Conservation (phyloP, 1,140 invertebrate genomes). For the Drosophila tani region DNA sequence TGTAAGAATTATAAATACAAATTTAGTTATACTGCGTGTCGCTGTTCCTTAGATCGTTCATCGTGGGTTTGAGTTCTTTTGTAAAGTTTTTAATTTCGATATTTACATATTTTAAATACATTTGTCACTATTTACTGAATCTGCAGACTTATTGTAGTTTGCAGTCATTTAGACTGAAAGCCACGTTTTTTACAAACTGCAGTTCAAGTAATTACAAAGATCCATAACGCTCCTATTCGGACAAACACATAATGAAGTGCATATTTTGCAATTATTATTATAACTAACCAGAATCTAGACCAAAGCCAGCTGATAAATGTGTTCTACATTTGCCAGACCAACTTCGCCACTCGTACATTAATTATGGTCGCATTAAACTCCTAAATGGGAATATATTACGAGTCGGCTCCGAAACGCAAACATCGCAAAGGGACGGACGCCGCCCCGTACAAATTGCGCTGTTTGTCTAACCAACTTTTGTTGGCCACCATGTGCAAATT, state of each 20-base stretch:
- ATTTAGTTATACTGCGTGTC: too few species aligned
- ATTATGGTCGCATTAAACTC: constrained; percentile 41
- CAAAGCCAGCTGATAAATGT: constrained; percentile 29
- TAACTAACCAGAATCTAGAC: not conserved
- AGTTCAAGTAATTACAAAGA: not conserved
- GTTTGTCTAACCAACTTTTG: constrained; percentile 56
- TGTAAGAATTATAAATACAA: too few species aligned
- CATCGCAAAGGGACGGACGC: constrained; percentile 10
- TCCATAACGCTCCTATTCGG: not conserved
- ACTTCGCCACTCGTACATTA: constrained; percentile 25
- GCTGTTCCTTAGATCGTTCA: too few species aligned
- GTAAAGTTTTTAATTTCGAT: not conserved
- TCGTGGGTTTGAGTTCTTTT: too few species aligned
- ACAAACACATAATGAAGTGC: not conserved
- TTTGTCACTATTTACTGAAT: not conserved
- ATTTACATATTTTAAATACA: not conserved
- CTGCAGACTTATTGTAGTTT: not conserved
- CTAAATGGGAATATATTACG: constrained; percentile 40
- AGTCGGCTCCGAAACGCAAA: constrained; percentile 3
- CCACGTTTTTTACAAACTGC: not conserved
- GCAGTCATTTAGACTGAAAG: not conserved
- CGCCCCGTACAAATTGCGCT: constrained; percentile 30
- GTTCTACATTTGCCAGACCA: constrained; percentile 12
- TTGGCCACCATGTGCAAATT: constrained; percentile 50
- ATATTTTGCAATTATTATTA: constrained; percentile 15